phyloP scores from a whole-genome alignment of 2,113 vertebrate genomes.

The Meriones unguiculatus region DNA sequence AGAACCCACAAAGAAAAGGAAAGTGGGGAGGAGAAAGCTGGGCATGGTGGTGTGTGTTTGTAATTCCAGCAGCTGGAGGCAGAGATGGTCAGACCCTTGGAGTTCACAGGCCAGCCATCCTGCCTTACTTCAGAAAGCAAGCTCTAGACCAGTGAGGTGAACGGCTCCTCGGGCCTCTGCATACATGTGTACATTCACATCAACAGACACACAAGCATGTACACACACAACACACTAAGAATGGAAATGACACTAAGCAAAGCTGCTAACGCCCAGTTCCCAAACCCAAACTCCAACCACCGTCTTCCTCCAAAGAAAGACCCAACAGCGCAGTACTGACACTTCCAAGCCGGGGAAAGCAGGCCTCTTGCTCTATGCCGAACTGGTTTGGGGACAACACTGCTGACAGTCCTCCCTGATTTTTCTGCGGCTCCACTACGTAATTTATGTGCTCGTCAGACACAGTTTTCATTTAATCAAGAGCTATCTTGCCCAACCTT shows the following conservation, averaged over 20 bases:
- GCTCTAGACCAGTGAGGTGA: background rate
- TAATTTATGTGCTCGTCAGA: conserved; percentile 81
- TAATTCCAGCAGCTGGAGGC: background rate
- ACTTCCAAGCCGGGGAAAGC: background rate
- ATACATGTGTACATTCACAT: background rate
- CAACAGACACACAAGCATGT: background rate
- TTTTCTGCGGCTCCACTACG: background rate
- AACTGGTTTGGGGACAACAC: background rate
- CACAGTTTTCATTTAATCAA: conserved; percentile 84
- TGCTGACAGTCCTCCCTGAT: background rate
- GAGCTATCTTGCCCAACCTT: conserved; percentile 78
- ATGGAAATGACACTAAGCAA: background rate
- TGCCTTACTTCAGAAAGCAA: background rate
- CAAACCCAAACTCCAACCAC: background rate
- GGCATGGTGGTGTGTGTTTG: background rate
- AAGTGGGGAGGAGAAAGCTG: too few species aligned
- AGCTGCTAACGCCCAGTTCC: background rate
- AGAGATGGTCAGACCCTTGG: background rate
- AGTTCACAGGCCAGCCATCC: background rate
- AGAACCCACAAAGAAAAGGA: background rate
- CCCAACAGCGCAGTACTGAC: background rate
- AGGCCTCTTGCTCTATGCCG: background rate
- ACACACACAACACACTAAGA: background rate
- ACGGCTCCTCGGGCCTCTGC: background rate
- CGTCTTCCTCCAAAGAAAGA: background rate